phyloP scores from a whole-genome alignment of 2,888 invertebrate genomes.

The Drosophila longiperda region DNA sequence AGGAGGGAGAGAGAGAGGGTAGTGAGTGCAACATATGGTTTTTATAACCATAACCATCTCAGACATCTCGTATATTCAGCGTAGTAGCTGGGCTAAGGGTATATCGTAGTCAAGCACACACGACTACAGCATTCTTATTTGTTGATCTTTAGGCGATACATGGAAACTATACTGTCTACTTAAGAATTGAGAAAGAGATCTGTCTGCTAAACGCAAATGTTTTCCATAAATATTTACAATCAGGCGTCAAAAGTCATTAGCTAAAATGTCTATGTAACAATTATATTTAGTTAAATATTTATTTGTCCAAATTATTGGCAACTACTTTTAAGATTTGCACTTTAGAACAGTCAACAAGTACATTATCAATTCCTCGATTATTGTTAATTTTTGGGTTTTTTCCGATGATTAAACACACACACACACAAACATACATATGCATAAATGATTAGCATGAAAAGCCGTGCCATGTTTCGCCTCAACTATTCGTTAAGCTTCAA shows the following conservation, averaged over 20 bases:
- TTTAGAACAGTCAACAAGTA: background rate
- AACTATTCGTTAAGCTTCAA: background rate
- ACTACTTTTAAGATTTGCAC: background rate
- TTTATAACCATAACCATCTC: no score
- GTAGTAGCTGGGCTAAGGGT: no score
- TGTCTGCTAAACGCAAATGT: background rate
- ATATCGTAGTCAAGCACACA: no score
- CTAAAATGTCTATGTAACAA: background rate
- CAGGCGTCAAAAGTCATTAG: background rate
- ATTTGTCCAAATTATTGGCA: background rate
- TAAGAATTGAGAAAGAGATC: background rate
- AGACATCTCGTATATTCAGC: no score
- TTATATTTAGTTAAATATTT: slow-evolving; percentile 2
- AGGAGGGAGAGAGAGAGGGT: no score
- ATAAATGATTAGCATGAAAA: background rate
- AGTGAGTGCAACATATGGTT: slow-evolving; percentile 7
- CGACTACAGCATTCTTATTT: no score
- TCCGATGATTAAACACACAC: background rate
- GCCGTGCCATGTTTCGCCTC: background rate
- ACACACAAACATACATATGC: background rate
- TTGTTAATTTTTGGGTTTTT: background rate
- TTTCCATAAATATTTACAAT: slow-evolving; percentile 9
- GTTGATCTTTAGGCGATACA: background rate
- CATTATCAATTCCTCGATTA: background rate
- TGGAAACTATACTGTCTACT: no score